Conservation (phyloP, 2,888 invertebrate species). For the Melanostoma mellinum region DNA sequence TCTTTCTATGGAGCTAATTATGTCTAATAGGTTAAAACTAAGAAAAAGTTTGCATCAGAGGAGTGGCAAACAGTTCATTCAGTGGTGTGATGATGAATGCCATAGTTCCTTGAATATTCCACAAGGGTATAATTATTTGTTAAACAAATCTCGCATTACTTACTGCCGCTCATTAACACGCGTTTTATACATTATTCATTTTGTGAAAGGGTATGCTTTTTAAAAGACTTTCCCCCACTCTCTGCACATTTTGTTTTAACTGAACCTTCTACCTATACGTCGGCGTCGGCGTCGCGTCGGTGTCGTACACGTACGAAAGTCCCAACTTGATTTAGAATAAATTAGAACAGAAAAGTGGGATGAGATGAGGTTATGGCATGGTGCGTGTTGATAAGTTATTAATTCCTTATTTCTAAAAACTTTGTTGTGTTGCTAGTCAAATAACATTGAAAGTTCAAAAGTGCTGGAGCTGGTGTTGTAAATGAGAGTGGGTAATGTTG, state of each 20-base stretch:
- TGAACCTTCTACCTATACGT: too few species aligned
- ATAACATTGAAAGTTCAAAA: neutral
- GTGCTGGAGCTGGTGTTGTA: too few species aligned
- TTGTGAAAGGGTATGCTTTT: constrained; percentile 2
- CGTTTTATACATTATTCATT: constrained; percentile 33
- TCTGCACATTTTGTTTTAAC: too few species aligned
- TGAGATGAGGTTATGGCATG: neutral
- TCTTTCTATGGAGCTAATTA: too few species aligned
- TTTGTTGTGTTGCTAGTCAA: constrained; percentile 15
- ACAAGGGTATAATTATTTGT: constrained; percentile 21
- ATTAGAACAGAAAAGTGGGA: constrained; percentile 6
- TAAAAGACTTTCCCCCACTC: too few species aligned
- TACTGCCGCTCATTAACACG: constrained; percentile 9
- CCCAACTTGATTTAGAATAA: constrained; percentile 16
- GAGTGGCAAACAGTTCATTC: neutral
- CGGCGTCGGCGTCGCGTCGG: too few species aligned
- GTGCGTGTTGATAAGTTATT: constrained; percentile 8
- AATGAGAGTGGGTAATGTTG: too few species aligned
- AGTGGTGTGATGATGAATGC: neutral
- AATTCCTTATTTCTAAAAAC: constrained; percentile 3
- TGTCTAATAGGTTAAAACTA: too few species aligned
- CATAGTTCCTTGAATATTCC: neutral
- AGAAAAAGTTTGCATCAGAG: too few species aligned
- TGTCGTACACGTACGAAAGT: constrained; percentile 14
- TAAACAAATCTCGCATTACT: constrained; percentile 20